These are phyloP conservation scores for Trachymyrmex cornetzi DNA, from an alignment of 1,140 invertebrate genomes.

Conservation along the genomic window DNA sequence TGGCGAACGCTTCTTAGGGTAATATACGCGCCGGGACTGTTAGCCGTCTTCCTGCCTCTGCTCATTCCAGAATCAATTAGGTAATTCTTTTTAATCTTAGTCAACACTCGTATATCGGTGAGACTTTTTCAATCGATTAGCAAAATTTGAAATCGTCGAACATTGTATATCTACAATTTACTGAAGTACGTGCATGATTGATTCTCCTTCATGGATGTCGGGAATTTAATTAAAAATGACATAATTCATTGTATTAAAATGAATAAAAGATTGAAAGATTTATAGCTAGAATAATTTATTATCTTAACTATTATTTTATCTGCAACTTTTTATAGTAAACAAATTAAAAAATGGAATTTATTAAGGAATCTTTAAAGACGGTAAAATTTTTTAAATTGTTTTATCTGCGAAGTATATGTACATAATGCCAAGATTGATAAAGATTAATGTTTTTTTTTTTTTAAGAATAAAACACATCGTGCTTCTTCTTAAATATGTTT, in stretches of 20 bases:
- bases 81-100: constrained; percentile 67
- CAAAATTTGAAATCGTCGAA: constrained; percentile 3
- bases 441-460: too few species aligned
- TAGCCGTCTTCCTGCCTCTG: constrained; percentile 89
- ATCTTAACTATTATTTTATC: neutral
- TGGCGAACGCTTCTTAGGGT: constrained; percentile 91
- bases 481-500: too few species aligned
- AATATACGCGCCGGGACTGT: constrained; percentile 89
- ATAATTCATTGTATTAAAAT: constrained; percentile 20
- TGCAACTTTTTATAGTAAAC: neutral
- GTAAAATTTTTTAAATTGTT: constrained; percentile 40
- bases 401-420: constrained; percentile 8
- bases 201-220: neutral
- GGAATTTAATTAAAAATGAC: neutral
- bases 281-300: neutral
- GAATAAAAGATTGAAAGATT: constrained; percentile 14
- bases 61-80: constrained; percentile 89
- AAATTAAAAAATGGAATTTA: neutral
- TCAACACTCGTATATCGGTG: neutral
- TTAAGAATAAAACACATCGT: too few species aligned
- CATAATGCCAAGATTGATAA: too few species aligned
- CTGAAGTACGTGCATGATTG: neutral
- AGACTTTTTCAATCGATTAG: neutral
- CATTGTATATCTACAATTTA: neutral
- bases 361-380: neutral